Evolutionary conservation across 1,140 invertebrate genomes (phyloP).

Genomic region (Lepeophtheirus salmonis): DNA sequence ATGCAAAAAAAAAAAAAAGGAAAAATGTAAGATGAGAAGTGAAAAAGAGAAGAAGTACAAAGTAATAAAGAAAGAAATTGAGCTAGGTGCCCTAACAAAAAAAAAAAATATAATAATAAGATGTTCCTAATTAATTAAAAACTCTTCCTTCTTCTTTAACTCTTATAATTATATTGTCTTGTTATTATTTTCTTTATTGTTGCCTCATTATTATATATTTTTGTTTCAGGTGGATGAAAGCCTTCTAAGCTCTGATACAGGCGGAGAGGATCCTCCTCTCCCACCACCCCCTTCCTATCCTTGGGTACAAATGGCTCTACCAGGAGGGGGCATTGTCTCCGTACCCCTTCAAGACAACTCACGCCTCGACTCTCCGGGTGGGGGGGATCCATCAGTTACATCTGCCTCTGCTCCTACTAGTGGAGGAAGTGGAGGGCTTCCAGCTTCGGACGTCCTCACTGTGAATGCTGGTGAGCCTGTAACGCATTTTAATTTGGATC

Average conservation of each 20-base stretch:
- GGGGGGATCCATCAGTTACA: neutral
- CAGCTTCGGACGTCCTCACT: neutral
- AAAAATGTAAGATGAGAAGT: neutral
- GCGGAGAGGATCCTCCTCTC: neutral
- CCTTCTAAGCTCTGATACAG: conserved; percentile 8
- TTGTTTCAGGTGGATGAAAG: conserved; percentile 14
- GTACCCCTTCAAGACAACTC: neutral
- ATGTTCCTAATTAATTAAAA: no score
- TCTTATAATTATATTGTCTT: no score
- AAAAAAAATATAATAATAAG: no score
- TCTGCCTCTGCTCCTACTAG: neutral
- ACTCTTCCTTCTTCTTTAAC: no score
- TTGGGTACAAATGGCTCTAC: conserved; percentile 15
- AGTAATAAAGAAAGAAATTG: neutral
- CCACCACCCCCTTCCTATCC: conserved; percentile 2
- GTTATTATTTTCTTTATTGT: no score
- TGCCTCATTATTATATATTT: no score
- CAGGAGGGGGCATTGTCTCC: conserved; percentile 13
- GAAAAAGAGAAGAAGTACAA: neutral
- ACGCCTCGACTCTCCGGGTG: neutral
- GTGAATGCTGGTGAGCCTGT: conserved; percentile 5
- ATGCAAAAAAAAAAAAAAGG: neutral
- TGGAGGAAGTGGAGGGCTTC: neutral
- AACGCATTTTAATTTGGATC: conserved; percentile 18
- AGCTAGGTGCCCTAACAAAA: neutral